Base-by-base conservation (phyloP, 1,140 invertebrate genomes). In the Atta texana region DNA sequence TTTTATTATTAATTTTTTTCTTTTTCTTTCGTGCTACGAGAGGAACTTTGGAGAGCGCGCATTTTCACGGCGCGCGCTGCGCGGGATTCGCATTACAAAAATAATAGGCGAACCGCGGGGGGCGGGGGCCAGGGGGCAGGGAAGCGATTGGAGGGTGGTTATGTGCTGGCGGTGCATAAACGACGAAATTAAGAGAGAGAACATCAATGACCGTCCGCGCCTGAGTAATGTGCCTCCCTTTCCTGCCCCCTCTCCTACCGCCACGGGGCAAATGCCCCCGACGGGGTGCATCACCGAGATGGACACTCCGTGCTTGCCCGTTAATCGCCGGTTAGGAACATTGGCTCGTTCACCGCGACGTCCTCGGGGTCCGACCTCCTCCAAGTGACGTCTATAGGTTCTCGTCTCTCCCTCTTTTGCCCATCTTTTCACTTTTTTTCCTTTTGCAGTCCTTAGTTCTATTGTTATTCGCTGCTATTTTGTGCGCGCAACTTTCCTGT, bases 31-130 rank as follows among this genome's bases (percentile, higher is more conserved):
- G 90, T 75, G 80, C 80, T 84, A 84, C 80, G 80, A 75, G 92
- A 93, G 93, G 93, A 94, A 93, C 93, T 94, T 94, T 93, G 89
- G 91, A 91, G 72, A 85, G 89, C 92, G 92, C 91, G 93, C 90
- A 87, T 85, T 91, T 75, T 61, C 86, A 59, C 71, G 81, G 89
- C 89, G 55, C 89, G 66, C 89, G 89, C 89, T 85, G 90, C 91
- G 88, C 91, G 89, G 68, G 87, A 72, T 88, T 85, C 90, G 92
- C 72, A 85, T 93, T 92, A 94, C 90, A 94, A 94, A 94, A 94
- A 93, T 93, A 94, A 93, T 85, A 92, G 92, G 90, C 88, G 89
- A 92, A 88, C 88, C 68, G 77, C 39, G 39, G 39, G 53, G 34
- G 80, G 53, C 66, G 78, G 78, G 55, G 69, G 69, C 69, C 39